Percentiles rank a stretch among this genome's conserved stretches.
Conservation (phyloP, 2,113 vertebrate genomes). For the Lanius collurio region DNA sequence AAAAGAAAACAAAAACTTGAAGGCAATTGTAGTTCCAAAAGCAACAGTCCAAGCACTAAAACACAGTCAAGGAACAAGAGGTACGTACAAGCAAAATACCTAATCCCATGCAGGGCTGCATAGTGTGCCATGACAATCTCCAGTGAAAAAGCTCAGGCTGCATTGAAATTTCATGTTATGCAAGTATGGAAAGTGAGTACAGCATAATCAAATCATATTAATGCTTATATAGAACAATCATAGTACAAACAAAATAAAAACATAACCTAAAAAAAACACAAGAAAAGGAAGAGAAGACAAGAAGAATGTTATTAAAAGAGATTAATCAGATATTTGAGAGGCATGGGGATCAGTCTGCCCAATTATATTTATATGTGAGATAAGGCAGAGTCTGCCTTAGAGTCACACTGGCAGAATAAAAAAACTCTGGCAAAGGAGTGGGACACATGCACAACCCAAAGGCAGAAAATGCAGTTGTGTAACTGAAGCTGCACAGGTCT, state of each 20-base stretch:
- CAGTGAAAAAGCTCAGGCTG: background rate
- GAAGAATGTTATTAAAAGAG: background rate
- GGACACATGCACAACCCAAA: background rate
- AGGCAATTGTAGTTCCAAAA: background rate
- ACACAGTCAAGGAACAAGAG: background rate
- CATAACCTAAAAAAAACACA: background rate
- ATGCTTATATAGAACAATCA: background rate
- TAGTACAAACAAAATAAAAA: background rate
- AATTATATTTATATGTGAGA: background rate
- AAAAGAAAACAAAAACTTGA: background rate
- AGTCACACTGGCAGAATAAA: background rate
- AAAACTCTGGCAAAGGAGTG: background rate
- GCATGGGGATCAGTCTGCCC: background rate
- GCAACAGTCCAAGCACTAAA: background rate
- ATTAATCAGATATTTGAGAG: background rate
- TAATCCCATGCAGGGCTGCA: background rate
- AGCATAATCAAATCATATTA: background rate
- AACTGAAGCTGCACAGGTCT: background rate
- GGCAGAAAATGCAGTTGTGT: background rate
- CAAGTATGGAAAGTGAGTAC: background rate
- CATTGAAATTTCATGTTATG: background rate
- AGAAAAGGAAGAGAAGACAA: background rate
- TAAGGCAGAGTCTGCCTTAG: background rate
- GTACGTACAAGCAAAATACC: background rate
- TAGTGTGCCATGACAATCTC: fast-evolving